Evolutionary conservation across 1,140 invertebrate genomes (phyloP), one percentile per base, ranked within the genome.

Genomic region (Chelonus insularis): DNA sequence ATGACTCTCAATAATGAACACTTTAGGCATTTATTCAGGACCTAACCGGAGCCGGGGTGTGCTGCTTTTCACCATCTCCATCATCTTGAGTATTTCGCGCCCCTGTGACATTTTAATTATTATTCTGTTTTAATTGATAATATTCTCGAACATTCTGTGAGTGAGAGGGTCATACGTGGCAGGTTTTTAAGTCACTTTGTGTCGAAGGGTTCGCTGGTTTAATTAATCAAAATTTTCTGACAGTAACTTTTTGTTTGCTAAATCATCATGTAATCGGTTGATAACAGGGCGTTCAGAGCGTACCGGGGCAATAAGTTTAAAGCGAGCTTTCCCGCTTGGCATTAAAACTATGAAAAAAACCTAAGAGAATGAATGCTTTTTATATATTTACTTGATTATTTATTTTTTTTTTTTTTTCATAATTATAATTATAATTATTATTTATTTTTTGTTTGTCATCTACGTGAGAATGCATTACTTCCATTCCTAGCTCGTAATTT

Each of bases 271-370:
- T 63, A 62, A 39, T 62, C 57, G 63, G 61, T 66, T 66, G 64
- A 63, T 57, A 64, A 78, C 78, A 80, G 77, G 76, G 76, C 73
- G 72, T 79, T 79, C 73, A 63, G 71, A n/a, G n/a, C 74, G 65
- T 73, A 67, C 68, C 71, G 71, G 72, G 70, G 64, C 57, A 71
- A 70, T 73, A 69, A 52, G 72, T 77, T 71, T 72, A 71, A 71
- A 76, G 74, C 71, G 73, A 76, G 73, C 71, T 74, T 54, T 72
- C 72, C 66, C 75, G 68, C 75, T 76, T 68, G 71, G 63, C 71
- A 67, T 66, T 70, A 68, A 76, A 73, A 78, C 4, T 5, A 41
- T 18, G 9, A 78, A 20, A 61, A 62, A 64, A 75, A 60, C 37
- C 74, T 80, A 79, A 78, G 72, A 78, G 69, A 75, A 70, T 76